These are phyloP conservation scores for Nasonia longicornis DNA, from an alignment of 1,140 invertebrate genomes.

Conservation along the genomic window DNA sequence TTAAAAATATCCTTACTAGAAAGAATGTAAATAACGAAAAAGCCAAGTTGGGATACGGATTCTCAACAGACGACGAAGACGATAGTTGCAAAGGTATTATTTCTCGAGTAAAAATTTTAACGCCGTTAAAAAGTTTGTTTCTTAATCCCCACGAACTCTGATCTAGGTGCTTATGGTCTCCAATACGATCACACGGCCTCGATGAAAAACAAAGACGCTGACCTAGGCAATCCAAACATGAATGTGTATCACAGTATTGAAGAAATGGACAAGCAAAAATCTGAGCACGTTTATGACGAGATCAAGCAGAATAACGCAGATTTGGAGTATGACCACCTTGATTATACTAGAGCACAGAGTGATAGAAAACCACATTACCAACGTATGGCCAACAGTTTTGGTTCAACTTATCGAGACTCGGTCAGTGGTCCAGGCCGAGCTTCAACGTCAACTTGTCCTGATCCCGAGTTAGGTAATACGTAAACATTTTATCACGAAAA, in stretches of 20 bases:
- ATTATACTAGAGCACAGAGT: slow-evolving; percentile 84
- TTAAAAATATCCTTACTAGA: slow-evolving; percentile 77
- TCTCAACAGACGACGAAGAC: slow-evolving; percentile 66
- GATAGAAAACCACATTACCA: slow-evolving; percentile 88
- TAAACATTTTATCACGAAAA: slow-evolving; percentile 7
- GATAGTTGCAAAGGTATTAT: slow-evolving; percentile 66
- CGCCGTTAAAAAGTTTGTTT: slow-evolving; percentile 31
- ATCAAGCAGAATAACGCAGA: slow-evolving; percentile 86
- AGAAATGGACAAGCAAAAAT: slow-evolving; percentile 76
- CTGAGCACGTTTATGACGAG: slow-evolving; percentile 92
- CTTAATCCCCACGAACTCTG: slow-evolving; percentile 51
- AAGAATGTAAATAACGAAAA: slow-evolving; percentile 65
- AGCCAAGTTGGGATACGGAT: slow-evolving; percentile 56
- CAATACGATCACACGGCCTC: slow-evolving; percentile 73
- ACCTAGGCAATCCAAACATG: slow-evolving; percentile 83
- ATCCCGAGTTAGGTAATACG: slow-evolving; percentile 2
- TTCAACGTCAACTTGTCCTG: not conserved
- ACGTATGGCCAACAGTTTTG: slow-evolving; percentile 76
- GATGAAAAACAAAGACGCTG: slow-evolving; percentile 85
- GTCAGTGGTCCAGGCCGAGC: not conserved
- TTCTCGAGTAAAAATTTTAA: slow-evolving; percentile 24
- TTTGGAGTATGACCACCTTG: slow-evolving; percentile 87
- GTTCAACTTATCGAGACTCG: slow-evolving; percentile 46
- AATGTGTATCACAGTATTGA: slow-evolving; percentile 86
- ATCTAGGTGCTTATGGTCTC: slow-evolving; percentile 67